phyloP scores from a whole-genome alignment of 2,888 invertebrate genomes.

The Timandra comae region DNA sequence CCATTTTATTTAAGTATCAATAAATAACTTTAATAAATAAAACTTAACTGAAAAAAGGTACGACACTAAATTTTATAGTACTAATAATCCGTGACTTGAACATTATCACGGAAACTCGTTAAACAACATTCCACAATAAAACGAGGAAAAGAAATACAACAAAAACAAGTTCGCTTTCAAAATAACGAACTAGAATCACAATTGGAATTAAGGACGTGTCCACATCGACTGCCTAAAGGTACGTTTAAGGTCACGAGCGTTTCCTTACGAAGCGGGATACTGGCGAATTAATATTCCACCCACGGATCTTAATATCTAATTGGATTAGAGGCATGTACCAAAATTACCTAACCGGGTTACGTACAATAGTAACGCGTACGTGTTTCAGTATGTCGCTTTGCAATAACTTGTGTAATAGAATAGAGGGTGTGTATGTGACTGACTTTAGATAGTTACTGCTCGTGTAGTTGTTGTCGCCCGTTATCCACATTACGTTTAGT shows the following conservation, averaged over 20 bases:
- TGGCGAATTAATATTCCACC: slow-evolving; percentile 68
- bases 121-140: too few species aligned
- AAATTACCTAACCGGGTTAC: slow-evolving; percentile 72
- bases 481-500: too few species aligned
- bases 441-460: too few species aligned
- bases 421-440: slow-evolving; percentile 7
- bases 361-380: slow-evolving; percentile 60
- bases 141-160: too few species aligned
- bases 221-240: slow-evolving; percentile 16
- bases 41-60: too few species aligned
- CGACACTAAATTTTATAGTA: too few species aligned
- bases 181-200: slow-evolving; percentile 14
- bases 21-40: too few species aligned
- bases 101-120: too few species aligned
- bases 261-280: slow-evolving; percentile 59
- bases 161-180: too few species aligned
- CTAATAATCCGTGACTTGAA: too few species aligned
- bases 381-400: slow-evolving; percentile 38
- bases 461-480: too few species aligned
- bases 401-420: slow-evolving; percentile 8
- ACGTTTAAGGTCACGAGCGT: slow-evolving; percentile 50
- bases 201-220: slow-evolving; percentile 13
- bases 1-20: too few species aligned
- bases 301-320: slow-evolving; percentile 77
- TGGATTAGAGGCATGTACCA: slow-evolving; percentile 74